These are phyloP conservation scores for Bombus confusus DNA, from an alignment of 1,140 invertebrate genomes.

Conservation along the genomic window DNA sequence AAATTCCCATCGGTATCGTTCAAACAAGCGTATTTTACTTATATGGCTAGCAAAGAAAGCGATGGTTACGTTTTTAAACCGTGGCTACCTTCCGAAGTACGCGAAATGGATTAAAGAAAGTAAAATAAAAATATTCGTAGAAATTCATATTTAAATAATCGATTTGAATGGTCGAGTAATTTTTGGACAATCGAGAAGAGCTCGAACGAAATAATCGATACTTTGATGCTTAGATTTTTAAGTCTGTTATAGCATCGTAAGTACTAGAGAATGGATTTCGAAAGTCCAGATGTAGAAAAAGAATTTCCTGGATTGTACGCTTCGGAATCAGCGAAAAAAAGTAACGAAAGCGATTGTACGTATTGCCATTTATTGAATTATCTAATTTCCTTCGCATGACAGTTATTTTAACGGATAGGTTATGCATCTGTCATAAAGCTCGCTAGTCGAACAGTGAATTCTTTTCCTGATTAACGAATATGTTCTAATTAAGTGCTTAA, in stretches of 20 bases:
- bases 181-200: slow-evolving; percentile 32
- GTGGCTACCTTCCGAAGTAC: slow-evolving; percentile 34
- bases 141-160: neutral
- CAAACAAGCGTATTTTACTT: slow-evolving; percentile 76
- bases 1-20: slow-evolving; percentile 72
- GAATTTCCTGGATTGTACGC: slow-evolving; percentile 95
- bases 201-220: slow-evolving; percentile 45
- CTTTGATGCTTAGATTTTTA: slow-evolving; percentile 27
- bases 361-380: slow-evolving; percentile 36
- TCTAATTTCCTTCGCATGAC: neutral
- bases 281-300: slow-evolving; percentile 94
- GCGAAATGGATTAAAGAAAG: neutral
- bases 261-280: slow-evolving; percentile 89
- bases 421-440: slow-evolving; percentile 55
- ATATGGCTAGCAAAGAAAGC: slow-evolving; percentile 71
- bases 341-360: slow-evolving; percentile 94
- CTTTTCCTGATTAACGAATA: neutral
- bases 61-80: slow-evolving; percentile 69
- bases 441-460: neutral
- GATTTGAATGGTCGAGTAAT: neutral
- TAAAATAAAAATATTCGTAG: neutral
- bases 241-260: slow-evolving; percentile 12
- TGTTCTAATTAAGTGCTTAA: neutral
- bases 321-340: slow-evolving; percentile 89
- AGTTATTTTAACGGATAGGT: slow-evolving; percentile 36